A percentile compares a stretch with the other conserved stretches of the same genome.
These are phyloP conservation scores for Ischnus inquisitorius DNA, from an alignment of 2,888 invertebrate genomes.

Conservation along the genomic window DNA sequence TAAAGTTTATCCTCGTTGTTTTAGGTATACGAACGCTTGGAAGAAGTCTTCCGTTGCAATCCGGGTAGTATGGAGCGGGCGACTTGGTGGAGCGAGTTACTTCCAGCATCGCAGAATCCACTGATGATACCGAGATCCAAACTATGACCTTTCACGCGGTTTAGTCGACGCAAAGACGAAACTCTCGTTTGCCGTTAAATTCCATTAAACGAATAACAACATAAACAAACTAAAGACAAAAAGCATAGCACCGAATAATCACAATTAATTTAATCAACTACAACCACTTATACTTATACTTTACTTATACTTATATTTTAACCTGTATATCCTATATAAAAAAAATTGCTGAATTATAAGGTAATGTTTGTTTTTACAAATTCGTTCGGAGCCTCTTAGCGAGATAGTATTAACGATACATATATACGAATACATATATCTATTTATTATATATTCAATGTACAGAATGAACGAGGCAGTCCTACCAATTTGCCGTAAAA, in stretches of 20 bases:
- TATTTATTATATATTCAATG: too few species aligned
- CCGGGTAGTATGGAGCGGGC: slow-evolving; percentile 90
- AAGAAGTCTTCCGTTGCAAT: slow-evolving; percentile 90
- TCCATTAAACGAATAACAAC: neutral
- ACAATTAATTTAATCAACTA: slow-evolving; percentile 13
- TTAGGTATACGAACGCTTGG: slow-evolving; percentile 91
- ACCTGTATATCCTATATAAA: neutral
- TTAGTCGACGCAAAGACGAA: neutral
- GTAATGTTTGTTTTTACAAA: slow-evolving; percentile 29
- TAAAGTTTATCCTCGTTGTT: slow-evolving; percentile 69
- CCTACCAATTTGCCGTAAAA: too few species aligned
- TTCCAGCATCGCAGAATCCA: slow-evolving; percentile 79
- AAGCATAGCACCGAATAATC: slow-evolving; percentile 43
- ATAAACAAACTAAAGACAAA: neutral
- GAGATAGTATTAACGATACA: neutral
- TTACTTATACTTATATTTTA: too few species aligned
- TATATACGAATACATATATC: neutral
- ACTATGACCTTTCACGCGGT: slow-evolving; percentile 74
- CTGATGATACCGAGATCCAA: slow-evolving; percentile 75
- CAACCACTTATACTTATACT: too few species aligned
- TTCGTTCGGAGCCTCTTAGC: slow-evolving; percentile 21
- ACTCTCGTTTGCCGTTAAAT: neutral
- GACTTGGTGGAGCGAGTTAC: slow-evolving; percentile 90
- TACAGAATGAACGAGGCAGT: too few species aligned
- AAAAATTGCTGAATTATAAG: slow-evolving; percentile 8